phyloP scores from a whole-genome alignment of 2,888 invertebrate species.

The Yponomeuta malinellus region DNA sequence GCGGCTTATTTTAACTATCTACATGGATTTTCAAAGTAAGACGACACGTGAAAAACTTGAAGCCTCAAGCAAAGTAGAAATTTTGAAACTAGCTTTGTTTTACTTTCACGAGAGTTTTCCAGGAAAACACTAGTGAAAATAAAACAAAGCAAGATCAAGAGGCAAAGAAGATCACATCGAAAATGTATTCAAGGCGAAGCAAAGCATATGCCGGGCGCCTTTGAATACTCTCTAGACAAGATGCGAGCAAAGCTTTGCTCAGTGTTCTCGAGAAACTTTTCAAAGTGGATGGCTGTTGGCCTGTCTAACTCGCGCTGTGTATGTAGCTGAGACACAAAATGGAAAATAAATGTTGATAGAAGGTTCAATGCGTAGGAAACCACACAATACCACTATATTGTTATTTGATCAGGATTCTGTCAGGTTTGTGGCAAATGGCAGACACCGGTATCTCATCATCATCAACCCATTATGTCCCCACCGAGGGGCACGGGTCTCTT shows the following conservation, averaged over 20 bases:
- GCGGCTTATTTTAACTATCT: too few relatives aligned
- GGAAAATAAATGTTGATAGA: not conserved
- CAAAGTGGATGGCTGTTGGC: conserved; percentile 16
- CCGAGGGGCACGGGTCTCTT: too few relatives aligned
- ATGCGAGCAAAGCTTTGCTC: conserved; percentile 16
- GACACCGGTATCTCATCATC: too few relatives aligned
- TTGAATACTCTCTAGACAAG: conserved; percentile 15
- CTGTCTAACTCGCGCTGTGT: conserved; percentile 7
- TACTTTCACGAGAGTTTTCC: not conserved
- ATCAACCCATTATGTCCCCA: too few relatives aligned
- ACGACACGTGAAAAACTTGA: too few relatives aligned
- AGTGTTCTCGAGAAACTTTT: conserved; percentile 12
- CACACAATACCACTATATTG: too few relatives aligned
- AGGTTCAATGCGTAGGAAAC: not conserved
- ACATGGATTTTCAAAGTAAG: too few relatives aligned
- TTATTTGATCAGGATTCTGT: too few relatives aligned
- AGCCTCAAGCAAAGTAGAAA: too few relatives aligned
- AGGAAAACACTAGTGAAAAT: conserved; percentile 25
- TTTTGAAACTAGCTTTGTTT: too few relatives aligned
- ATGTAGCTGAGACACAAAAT: not conserved
- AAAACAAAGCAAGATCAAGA: not conserved
- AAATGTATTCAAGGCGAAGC: conserved; percentile 7
- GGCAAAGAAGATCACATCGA: not conserved
- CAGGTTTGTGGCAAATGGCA: too few relatives aligned
- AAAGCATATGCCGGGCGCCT: not conserved